Evolutionary conservation across 2,113 vertebrate species (phyloP), one percentile per base, ranked within the genome.

Genomic region (Aplodontia rufa): DNA sequence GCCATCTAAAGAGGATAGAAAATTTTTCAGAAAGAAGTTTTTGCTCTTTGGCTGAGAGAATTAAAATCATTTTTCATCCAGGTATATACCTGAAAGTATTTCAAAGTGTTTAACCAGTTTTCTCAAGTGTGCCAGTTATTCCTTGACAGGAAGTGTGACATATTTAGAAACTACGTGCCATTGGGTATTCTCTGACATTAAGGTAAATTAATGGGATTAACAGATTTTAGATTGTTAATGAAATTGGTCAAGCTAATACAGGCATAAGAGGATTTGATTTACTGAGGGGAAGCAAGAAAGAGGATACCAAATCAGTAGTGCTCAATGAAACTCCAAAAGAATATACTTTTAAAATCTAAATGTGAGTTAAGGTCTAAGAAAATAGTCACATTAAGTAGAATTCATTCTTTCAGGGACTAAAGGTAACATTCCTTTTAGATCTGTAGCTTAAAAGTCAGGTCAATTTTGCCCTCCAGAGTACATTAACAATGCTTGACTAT

Each of bases 221-320:
- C 16, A 13, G 42, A 55, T 83, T 5, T 95, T 85, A 91, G 69
- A 58, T 76, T 88, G 60, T 37, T 96, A 95, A 97, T 80, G 90
- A 96, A 97, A 97, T 95, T 96, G 72, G 85, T 97, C 87, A 95
- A 55, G 91, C 80, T 93, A 90, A 97, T 85, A 97, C 79, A 88
- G 60, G 72, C 88, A 75, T 83, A 64, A 76, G 19, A 95, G 35
- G 90, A 82, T 68, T 75, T 71, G 74, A 90, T 88, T 96, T 88
- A 90, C 32, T 92, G 82, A 88, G 32, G 42, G 71, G 89, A 91
- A 42, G 26, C 35, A 93, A 90, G 45, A 49, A 0, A 91, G 82
- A 81, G 1, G 3, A 86, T 60, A 95, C 6, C 81, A 90, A 95
- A 95, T 83, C 45, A 68, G 58, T n/a, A 55, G 51, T 26, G 35